Base-by-base conservation (phyloP, 1,140 invertebrate species). In the Lordiphosa collinella region DNA sequence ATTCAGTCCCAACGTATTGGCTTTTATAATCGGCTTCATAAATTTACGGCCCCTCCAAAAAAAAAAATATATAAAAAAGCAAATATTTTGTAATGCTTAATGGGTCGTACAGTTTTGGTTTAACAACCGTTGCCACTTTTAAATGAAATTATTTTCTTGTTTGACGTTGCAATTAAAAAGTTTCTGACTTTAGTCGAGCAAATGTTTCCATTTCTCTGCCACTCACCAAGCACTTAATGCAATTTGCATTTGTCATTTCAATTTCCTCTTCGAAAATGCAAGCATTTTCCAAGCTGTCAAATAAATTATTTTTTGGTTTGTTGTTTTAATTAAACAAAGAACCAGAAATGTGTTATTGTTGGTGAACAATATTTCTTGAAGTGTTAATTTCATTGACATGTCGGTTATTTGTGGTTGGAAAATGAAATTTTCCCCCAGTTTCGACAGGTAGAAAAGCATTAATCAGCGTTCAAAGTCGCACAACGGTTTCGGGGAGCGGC, bases 401-500 rank as follows among this genome's bases (percentile, higher is more conserved):
- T 84, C 29, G 22, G 25, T 31, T 12, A 44, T 29, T 44, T 44
- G 41, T 16, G 41, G 41, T 44, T 44, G 11, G 41, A 31, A 44
- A 44, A 31, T 44, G 22, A n/a, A 44, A 44, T 35, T 35, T 7
- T 11, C 14, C 14, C 32, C 29, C 2, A 16, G 46, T 59, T 56
- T 55, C 41, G 65, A 52, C 75, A 70, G 71, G 75, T 67, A 58
- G 8, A 62, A 62, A 74, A 73, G 69, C 78, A 84, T 84, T 84
- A 84, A 84, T 84, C 78, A 84, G 78, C 78, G 78, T 84, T 84
- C 84, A 84, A 84, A 84, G 78, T 84, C 78, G 78, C 78, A 84
- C 84, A 78, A 73, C 74, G 71, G 67, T 72, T 50, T 44, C 18
- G 59, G 56, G 78, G 72, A 41, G 75, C 46, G 75, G 37, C 43